phyloP scores from a whole-genome alignment of 35 echinoderm and acorn worm species.

The Lytechinus variegatus region DNA sequence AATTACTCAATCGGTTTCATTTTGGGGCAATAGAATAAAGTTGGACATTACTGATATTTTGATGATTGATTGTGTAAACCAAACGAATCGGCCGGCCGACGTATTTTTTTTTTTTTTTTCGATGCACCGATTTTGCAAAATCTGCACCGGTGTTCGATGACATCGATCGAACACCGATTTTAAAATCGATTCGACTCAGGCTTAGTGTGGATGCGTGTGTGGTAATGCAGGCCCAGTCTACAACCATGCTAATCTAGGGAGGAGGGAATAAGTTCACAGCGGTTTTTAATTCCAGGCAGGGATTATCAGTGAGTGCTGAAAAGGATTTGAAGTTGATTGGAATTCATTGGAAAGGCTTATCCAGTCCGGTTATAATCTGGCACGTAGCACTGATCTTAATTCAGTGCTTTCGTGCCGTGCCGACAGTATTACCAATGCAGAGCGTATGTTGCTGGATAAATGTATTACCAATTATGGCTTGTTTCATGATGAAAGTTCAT shows the following conservation, averaged over 20 bases:
- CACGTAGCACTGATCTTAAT: slow-evolving; percentile 2
- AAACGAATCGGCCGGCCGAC: no score
- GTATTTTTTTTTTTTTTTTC: no score
- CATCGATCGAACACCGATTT: no score
- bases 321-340: background rate
- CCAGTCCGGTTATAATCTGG: background rate
- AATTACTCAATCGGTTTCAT: no score
- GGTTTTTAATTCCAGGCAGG: slow-evolving; percentile 34
- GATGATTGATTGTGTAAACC: no score
- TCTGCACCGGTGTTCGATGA: no score
- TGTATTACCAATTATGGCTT: background rate
- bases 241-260: background rate
- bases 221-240: background rate
- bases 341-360: slow-evolving; percentile 30
- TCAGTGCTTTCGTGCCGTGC: background rate
- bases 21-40: no score
- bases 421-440: background rate
- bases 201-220: background rate
- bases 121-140: no score
- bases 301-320: slow-evolving; percentile 22
- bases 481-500: background rate
- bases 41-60: no score
- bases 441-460: background rate
- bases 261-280: background rate
- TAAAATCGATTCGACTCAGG: no score